Base-by-base conservation (phyloP, 2,797 vertebrate species). In the Phrynocephalus forsythii region DNA sequence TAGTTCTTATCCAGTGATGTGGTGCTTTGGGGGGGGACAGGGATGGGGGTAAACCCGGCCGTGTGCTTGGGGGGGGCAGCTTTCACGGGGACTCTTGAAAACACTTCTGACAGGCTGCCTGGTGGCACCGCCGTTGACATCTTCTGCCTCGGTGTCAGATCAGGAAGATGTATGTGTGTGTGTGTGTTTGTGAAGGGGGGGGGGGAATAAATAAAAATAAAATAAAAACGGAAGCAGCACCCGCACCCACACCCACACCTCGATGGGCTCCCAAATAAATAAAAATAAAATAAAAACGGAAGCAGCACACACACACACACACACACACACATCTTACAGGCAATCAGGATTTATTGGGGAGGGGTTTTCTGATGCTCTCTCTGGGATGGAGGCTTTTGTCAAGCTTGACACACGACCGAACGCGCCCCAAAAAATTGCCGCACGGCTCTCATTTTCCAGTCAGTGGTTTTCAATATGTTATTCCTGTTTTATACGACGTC, bases 361-460 rank as follows among this genome's bases (percentile, higher is more conserved):
- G 33, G 33, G 33, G 33, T 33, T 33, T 33, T 56, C 90, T 80
- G 26, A 80, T 33, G 73, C 68, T 0, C n/a, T 3, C 52, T 50
- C 33, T 33, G 24, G 79, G 89, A 91, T 82, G 77, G 82, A 48
- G 63, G 73, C 83, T 93, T 90, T 24, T 30, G 16, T 33, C 86
- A 91, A 91, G 81, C 28, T 56, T 87, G 82, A 91, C 83, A 84
- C 90, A 80, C 6, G 69, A 60, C 83, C 75, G n/a, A 6, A 6
- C 38, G 63, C 79, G 83, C 86, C 33, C 33, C 33, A 75, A 38
- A 68, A 86, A 87, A 83, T 38, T 79, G 83, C 83, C 87, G 16
- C 60, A 79, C 88, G 85, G 86, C 0, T 26, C 67, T 87, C 1
- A 84, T 5, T 79, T 92, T 89, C 30, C 28, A 78, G 91, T 88